phyloP scores from a whole-genome alignment of 2,797 vertebrate species.

The Spinus olivaceus region DNA sequence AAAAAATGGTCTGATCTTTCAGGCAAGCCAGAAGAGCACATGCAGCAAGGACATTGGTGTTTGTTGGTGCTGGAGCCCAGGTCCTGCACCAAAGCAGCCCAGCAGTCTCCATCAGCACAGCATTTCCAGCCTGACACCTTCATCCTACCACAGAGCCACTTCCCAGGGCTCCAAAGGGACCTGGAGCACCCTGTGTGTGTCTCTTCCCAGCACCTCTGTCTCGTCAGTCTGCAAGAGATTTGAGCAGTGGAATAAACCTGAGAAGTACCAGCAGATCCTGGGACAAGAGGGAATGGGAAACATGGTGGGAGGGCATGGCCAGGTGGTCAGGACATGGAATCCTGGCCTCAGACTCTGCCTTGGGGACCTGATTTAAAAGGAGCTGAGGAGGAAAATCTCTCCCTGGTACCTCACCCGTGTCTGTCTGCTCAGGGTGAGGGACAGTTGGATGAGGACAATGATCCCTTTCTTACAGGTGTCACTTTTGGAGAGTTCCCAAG shows the following conservation, averaged over 20 bases:
- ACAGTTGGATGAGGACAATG: accelerated
- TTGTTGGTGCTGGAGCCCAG: neutral
- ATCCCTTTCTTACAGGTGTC: neutral
- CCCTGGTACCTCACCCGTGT: neutral
- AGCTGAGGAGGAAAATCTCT: neutral
- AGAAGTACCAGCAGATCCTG: neutral
- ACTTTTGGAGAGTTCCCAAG: accelerated
- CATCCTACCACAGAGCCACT: neutral
- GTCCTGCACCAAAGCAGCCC: neutral
- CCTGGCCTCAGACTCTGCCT: neutral
- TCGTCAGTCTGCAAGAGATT: neutral
- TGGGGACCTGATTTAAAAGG: neutral
- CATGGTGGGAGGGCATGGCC: neutral
- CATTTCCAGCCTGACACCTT: neutral
- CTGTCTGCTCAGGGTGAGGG: neutral
- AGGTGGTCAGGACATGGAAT: no score
- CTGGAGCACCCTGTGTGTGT: neutral
- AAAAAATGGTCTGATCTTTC: neutral
- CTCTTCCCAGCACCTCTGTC: neutral
- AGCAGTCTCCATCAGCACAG: neutral
- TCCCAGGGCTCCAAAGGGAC: neutral
- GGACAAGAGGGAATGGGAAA: neutral
- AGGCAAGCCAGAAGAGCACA: neutral
- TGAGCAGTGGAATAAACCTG: neutral
- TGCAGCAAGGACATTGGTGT: neutral